Conservation (phyloP, 2,113 vertebrate genomes). For the Dromas ardeola region DNA sequence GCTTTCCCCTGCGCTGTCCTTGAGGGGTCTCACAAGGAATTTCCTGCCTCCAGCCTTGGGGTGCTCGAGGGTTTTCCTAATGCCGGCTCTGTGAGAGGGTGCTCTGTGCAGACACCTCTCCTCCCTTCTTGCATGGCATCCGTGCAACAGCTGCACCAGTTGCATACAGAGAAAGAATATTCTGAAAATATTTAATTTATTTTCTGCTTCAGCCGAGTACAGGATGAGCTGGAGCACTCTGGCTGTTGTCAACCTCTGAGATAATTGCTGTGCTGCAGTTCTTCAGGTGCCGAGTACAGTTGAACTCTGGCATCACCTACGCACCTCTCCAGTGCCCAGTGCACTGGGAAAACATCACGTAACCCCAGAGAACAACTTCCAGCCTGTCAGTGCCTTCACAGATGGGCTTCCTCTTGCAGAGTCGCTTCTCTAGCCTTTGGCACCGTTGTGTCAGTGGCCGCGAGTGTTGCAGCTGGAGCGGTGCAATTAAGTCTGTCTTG, state of each 20-base stretch:
- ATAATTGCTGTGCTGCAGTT: background rate
- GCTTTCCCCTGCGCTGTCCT: accelerated
- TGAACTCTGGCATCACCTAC: background rate
- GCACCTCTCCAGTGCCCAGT: background rate
- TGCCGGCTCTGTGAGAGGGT: background rate
- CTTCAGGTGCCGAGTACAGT: background rate
- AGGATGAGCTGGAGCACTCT: background rate
- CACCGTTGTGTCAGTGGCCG: slow-evolving; percentile 23
- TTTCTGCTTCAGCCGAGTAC: background rate
- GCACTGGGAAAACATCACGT: background rate
- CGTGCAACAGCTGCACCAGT: background rate
- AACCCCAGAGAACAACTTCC: background rate
- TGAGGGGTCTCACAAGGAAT: background rate
- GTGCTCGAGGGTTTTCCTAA: background rate
- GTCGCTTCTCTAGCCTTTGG: background rate
- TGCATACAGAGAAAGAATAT: background rate
- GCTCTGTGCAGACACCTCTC: background rate
- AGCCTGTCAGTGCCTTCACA: background rate
- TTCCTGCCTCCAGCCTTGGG: background rate
- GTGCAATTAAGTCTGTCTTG: slow-evolving; percentile 28
- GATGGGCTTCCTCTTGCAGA: background rate
- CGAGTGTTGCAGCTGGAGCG: background rate
- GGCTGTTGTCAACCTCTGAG: background rate
- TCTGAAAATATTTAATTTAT: background rate
- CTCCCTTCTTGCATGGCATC: background rate